Percentiles rank a stretch among this genome's conserved stretches.
phyloP scores from a whole-genome alignment of 2,888 invertebrate species.

The Chrysolina haemoptera region DNA sequence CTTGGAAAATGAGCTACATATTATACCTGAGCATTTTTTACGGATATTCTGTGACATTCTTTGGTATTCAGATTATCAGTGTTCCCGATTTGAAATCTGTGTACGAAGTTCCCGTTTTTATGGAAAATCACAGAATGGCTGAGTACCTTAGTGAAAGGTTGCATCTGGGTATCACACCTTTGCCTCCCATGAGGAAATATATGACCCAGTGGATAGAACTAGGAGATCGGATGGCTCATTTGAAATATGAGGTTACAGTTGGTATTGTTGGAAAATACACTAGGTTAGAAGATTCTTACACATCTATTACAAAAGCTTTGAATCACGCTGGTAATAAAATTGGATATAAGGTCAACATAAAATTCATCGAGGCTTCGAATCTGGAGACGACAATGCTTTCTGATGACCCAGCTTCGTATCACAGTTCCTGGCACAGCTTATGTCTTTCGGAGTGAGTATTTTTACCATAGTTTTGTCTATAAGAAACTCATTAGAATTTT shows the following conservation, averaged over 20 bases:
- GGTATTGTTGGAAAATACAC: slow-evolving; percentile 98
- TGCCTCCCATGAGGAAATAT: slow-evolving; percentile 78
- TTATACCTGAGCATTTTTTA: too few species aligned
- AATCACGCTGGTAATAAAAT: slow-evolving; percentile 92
- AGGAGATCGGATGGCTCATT: slow-evolving; percentile 86
- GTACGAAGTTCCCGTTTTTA: slow-evolving; percentile 94
- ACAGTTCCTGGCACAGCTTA: slow-evolving; percentile 93
- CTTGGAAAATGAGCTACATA: too few species aligned
- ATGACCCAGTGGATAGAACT: slow-evolving; percentile 93
- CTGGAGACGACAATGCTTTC: slow-evolving; percentile 83
- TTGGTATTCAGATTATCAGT: slow-evolving; percentile 71
- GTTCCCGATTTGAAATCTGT: slow-evolving; percentile 96
- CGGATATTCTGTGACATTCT: too few species aligned
- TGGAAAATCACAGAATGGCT: slow-evolving; percentile 92
- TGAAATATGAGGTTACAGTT: slow-evolving; percentile 88
- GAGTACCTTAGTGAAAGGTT: slow-evolving; percentile 88
- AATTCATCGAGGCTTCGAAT: slow-evolving; percentile 93
- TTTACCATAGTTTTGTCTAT: too few species aligned
- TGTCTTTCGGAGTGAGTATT: slow-evolving; percentile 85
- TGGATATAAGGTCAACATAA: slow-evolving; percentile 87
- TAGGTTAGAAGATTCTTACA: slow-evolving; percentile 94
- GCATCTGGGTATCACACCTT: slow-evolving; percentile 78
- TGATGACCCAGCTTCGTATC: slow-evolving; percentile 86
- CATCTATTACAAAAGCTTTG: slow-evolving; percentile 95
- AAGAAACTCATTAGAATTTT: too few species aligned